phyloP scores from a whole-genome alignment of 2,113 vertebrate genomes.

The Protobothrops flavoviridis region DNA sequence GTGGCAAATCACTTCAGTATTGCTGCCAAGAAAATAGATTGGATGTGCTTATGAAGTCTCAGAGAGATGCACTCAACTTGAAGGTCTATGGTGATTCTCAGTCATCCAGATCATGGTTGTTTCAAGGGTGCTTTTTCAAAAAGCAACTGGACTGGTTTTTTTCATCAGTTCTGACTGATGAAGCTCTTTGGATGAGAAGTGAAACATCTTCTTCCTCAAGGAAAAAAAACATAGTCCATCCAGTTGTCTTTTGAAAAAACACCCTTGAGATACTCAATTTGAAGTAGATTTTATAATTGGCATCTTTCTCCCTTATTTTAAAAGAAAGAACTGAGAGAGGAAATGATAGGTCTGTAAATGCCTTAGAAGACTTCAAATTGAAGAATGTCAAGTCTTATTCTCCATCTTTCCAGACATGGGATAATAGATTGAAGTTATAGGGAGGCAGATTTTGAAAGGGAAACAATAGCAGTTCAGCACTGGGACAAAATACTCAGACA shows the following conservation, averaged over 20 bases:
- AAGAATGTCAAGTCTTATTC: background rate
- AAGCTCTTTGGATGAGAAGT: background rate
- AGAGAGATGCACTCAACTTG: background rate
- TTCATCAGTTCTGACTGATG: background rate
- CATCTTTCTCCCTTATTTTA: background rate
- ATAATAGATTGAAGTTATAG: background rate
- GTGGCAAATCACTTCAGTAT: background rate
- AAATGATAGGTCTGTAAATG: background rate
- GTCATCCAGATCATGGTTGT: background rate
- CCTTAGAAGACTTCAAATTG: background rate
- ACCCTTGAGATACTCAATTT: background rate
- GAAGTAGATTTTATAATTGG: background rate
- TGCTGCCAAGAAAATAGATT: background rate
- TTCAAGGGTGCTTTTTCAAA: no score
- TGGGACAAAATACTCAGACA: background rate
- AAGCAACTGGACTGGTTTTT: no score
- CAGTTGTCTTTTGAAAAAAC: background rate
- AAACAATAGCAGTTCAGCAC: background rate
- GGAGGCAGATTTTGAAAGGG: background rate
- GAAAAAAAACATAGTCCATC: background rate
- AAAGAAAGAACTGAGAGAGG: background rate
- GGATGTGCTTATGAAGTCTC: background rate
- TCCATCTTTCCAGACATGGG: background rate
- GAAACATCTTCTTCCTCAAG: background rate
- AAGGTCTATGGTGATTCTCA: background rate